These are phyloP conservation scores for Cranoglanis bouderius DNA, from an alignment of 2,113 vertebrate species.

Conservation along the genomic window DNA sequence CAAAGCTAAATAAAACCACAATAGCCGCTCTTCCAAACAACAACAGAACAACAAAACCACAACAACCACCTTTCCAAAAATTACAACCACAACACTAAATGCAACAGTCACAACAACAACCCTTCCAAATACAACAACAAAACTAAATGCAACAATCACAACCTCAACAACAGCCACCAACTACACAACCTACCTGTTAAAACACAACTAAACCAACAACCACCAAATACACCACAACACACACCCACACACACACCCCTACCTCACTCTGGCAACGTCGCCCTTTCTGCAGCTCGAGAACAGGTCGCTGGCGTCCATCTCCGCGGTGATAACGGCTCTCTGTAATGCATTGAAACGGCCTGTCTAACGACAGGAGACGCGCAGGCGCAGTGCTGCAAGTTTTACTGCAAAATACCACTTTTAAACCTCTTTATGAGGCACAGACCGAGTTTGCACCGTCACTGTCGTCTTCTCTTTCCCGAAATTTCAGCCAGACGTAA, in stretches of 20 bases:
- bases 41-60: neutral
- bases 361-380: slow-evolving; percentile 66
- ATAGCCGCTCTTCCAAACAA: neutral
- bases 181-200: neutral
- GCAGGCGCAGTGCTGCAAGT: neutral
- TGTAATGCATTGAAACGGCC: slow-evolving; percentile 77
- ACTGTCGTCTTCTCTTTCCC: neutral
- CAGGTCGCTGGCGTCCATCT: slow-evolving; percentile 89
- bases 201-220: neutral
- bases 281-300: slow-evolving; percentile 95
- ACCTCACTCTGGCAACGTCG: slow-evolving; percentile 92
- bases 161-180: neutral
- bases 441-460: neutral
- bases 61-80: neutral
- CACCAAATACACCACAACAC: neutral
- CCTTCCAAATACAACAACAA: neutral
- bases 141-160: neutral
- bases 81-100: neutral
- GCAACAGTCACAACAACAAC: neutral
- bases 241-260: neutral
- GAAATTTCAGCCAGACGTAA: slow-evolving; percentile 40
- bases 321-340: slow-evolving; percentile 69
- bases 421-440: slow-evolving; percentile 6
- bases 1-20: neutral
- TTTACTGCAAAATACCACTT: neutral